phyloP scores from a whole-genome alignment of 2,113 vertebrate genomes.

The Pseudonaja textilis region DNA sequence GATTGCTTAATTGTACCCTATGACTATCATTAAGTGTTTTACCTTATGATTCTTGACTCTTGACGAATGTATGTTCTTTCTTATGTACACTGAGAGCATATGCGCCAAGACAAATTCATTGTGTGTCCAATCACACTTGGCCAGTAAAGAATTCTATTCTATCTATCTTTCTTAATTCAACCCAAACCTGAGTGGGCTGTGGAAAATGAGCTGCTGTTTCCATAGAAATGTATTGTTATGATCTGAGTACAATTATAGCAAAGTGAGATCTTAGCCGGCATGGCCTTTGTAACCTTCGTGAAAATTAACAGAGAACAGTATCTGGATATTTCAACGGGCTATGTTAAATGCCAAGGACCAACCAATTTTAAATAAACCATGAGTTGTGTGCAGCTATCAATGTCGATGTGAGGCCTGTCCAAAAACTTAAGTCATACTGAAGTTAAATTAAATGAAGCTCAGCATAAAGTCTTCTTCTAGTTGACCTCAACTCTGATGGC shows the following conservation, averaged over 20 bases:
- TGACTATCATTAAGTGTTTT: too few relatives aligned
- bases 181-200: not conserved
- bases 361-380: not conserved
- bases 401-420: not conserved
- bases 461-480: not conserved
- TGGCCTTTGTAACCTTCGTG: slow-evolving; percentile 1
- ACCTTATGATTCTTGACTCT: too few relatives aligned
- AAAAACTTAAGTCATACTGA: not conserved
- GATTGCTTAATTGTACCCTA: too few relatives aligned
- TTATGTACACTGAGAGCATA: too few relatives aligned
- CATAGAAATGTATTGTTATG: slow-evolving; percentile 17
- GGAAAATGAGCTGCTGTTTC: slow-evolving; percentile 3
- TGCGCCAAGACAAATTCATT: too few relatives aligned
- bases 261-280: not conserved
- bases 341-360: not conserved
- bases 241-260: slow-evolving; percentile 3
- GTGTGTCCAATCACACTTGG: too few relatives aligned
- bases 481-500: not conserved
- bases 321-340: not conserved
- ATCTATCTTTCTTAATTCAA: not conserved
- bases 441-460: not conserved
- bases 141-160: too few relatives aligned
- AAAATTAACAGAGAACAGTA: not conserved
- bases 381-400: not conserved
- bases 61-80: too few relatives aligned